phyloP scores from a whole-genome alignment of 2,888 invertebrate genomes.

The Globia sparganii region DNA sequence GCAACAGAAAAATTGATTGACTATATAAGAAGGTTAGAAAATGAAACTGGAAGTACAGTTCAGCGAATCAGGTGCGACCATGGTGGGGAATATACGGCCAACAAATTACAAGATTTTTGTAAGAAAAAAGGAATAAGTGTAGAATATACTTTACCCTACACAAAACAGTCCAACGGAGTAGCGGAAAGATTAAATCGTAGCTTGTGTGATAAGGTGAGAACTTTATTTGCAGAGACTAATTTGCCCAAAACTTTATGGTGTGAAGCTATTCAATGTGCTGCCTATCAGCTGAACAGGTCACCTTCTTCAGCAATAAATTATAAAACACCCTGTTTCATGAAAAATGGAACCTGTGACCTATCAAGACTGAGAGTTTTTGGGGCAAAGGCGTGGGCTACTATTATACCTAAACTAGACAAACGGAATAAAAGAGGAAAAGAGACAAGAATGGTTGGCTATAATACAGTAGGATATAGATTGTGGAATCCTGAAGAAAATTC shows the following conservation, averaged over 20 bases:
- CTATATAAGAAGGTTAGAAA: too few relatives aligned
- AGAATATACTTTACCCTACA: conserved; percentile 2
- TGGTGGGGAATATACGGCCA: neutral
- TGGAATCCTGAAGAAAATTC: conserved; percentile 2
- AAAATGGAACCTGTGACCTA: conserved; percentile 5
- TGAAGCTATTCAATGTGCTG: conserved; percentile 4
- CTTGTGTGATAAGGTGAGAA: neutral
- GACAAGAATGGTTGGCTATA: conserved; percentile 3
- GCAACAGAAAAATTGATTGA: neutral
- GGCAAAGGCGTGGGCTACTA: conserved; percentile 2
- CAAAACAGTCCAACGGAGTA: conserved; percentile 1
- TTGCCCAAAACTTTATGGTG: conserved; percentile 6
- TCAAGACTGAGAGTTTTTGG: conserved; percentile 2
- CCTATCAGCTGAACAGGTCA: conserved; percentile 6
- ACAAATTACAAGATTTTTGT: neutral
- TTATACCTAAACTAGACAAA: conserved; percentile 6
- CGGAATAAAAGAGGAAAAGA: conserved; percentile 1
- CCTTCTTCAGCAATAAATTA: conserved; percentile 7
- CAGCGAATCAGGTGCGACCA: neutral
- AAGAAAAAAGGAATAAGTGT: neutral
- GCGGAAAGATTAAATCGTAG: conserved; percentile 1
- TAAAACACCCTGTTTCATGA: conserved; percentile 5
- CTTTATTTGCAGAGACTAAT: conserved; percentile 3
- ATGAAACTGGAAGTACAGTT: too few relatives aligned
- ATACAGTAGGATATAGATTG: conserved; percentile 2